phyloP scores from a whole-genome alignment of 2,888 invertebrate species.

The Petrolisthes cinctipes region DNA sequence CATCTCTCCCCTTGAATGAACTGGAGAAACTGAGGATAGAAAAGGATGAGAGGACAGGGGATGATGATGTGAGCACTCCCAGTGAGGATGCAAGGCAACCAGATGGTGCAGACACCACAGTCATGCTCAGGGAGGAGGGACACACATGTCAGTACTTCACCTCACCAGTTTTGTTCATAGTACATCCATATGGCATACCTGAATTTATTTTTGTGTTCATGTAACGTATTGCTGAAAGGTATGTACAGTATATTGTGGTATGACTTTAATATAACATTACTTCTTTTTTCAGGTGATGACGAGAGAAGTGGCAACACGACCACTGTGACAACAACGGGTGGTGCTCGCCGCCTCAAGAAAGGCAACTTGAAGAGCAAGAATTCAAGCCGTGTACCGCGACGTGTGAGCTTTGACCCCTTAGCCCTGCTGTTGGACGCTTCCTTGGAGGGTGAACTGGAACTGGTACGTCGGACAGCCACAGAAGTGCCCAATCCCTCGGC shows the following conservation, averaged over 20 bases:
- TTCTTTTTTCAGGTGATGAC: background rate
- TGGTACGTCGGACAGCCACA: slow-evolving; percentile 92
- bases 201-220: background rate
- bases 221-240: background rate
- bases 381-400: slow-evolving; percentile 71
- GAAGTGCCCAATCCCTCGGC: slow-evolving; percentile 92
- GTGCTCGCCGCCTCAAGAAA: slow-evolving; percentile 78
- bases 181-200: background rate
- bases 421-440: slow-evolving; percentile 96
- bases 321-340: slow-evolving; percentile 28
- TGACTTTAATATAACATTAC: background rate
- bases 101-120: slow-evolving; percentile 42
- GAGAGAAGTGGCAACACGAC: slow-evolving; percentile 68
- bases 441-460: slow-evolving; percentile 95
- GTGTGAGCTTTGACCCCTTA: slow-evolving; percentile 97
- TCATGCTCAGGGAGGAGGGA: slow-evolving; percentile 30
- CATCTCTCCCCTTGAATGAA: slow-evolving; percentile 31
- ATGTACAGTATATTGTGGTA: background rate
- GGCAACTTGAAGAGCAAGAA: slow-evolving; percentile 79
- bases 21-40: slow-evolving; percentile 35
- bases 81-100: slow-evolving; percentile 45
- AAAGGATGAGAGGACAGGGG: slow-evolving; percentile 27
- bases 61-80: slow-evolving; percentile 24
- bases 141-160: slow-evolving; percentile 11
- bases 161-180: background rate